A percentile compares a stretch with the other conserved stretches of the same genome.
phyloP scores from a whole-genome alignment of 2,113 vertebrate genomes.

The Melanostigma gelatinosum region DNA sequence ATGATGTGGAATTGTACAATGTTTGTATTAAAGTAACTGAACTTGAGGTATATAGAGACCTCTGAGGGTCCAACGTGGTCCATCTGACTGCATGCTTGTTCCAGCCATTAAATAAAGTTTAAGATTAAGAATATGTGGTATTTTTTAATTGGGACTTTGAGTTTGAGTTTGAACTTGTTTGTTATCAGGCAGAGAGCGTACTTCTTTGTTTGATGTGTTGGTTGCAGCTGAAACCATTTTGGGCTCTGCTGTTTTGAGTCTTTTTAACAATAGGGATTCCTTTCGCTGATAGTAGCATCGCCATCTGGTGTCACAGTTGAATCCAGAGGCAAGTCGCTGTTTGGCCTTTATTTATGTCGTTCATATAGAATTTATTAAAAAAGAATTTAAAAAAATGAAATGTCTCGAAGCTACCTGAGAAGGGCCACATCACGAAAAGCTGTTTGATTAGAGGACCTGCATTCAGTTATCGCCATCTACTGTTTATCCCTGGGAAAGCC shows the following conservation, averaged over 20 bases:
- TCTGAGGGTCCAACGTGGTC: background rate
- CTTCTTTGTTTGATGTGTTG: conserved; percentile 6
- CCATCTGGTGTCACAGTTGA: conserved; percentile 56
- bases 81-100: background rate
- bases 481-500: conserved; percentile 61
- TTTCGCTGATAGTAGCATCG: conserved; percentile 37
- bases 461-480: conserved; percentile 75
- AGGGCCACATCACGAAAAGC: conserved; percentile 5
- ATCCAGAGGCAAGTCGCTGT: conserved; percentile 31
- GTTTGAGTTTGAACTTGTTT: background rate
- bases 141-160: background rate
- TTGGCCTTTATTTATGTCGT: background rate
- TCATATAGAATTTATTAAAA: background rate
- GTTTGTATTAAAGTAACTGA: background rate
- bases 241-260: conserved; percentile 1
- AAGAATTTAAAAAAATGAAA: background rate
- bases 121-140: background rate
- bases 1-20: background rate
- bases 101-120: background rate
- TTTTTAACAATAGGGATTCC: conserved; percentile 17
- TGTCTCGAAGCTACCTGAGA: background rate
- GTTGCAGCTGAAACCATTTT: conserved; percentile 25
- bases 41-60: background rate
- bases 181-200: background rate
- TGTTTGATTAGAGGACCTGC: conserved; percentile 30